Base-by-base conservation (phyloP, 1,140 invertebrate genomes). In the Neomicropteryx cornuta region DNA sequence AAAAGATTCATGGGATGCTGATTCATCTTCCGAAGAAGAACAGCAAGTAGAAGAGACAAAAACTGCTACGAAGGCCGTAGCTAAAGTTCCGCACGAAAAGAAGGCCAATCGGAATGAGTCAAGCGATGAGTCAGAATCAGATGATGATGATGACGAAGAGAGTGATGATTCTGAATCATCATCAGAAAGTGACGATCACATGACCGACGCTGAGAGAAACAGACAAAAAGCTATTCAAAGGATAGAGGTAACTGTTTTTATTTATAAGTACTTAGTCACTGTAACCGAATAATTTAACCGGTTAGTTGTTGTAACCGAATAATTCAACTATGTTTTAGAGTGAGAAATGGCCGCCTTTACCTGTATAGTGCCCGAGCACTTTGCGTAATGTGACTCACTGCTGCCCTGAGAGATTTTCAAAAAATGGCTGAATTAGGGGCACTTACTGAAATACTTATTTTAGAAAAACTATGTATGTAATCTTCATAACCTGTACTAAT, bases 1-100 rank as follows among this genome's bases (percentile, higher is more conserved):
- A 3, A 87, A 87, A 57, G 84, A 88, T 54, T 75, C 82, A 2
- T 88, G 84, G 85, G 85, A 89, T 71, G 78, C 78, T n/a, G 82
- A 79, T 30, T 77, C 75, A 34, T 68, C 70, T 3, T 78, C 73
- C 30, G 79, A 79, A 19, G 73, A 72, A 16, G 74, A 77, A 56
- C 62, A n/a, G n/a, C n/a, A n/a, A n/a, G n/a, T n/a, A n/a, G n/a
- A n/a, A 39, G 44, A 48, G 23, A 50, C 53, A 13, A 39, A 39
- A 2, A 46, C 46, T 31, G 44, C 50, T n/a, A 46, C 31, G 3
- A 50, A 55, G 37, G 51, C 51, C 34, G 44, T 46, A 3, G 58
- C 55, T 38, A 51, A 49, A 14, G 41, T 40, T 4, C 36, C 17
- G 8, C 43, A 50, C 31, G 49, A 52, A 14, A 58, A 59, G 4